Evolutionary conservation across 2,113 vertebrate species (phyloP).

Genomic region (Antechinus stuartii): DNA sequence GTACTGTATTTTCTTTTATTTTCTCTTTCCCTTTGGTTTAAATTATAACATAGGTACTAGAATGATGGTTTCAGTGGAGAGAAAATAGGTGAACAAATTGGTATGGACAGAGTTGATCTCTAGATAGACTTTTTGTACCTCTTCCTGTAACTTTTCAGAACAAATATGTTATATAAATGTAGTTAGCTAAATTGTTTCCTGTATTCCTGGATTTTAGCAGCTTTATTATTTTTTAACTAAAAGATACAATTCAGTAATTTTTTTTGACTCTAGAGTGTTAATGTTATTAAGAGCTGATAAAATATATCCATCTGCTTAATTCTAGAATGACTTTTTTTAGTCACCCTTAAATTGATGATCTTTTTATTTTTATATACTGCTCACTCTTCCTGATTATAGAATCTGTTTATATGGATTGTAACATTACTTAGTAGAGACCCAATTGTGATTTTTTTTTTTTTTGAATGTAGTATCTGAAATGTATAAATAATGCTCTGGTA

Average conservation of each 20-base stretch:
- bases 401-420: not conserved
- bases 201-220: not conserved
- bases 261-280: not conserved
- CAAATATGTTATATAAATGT: not conserved
- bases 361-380: slow-evolving; percentile 33
- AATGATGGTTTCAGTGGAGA: not conserved
- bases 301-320: not conserved
- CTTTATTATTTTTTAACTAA: not conserved
- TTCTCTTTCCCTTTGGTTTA: not conserved
- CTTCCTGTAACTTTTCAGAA: not conserved
- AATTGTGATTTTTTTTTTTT: not conserved
- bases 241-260: slow-evolving; percentile 25
- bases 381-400: not conserved
- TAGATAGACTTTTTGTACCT: not conserved
- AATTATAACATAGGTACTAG: not conserved
- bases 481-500: not conserved
- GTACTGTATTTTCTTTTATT: not conserved
- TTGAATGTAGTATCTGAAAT: slow-evolving; percentile 28
- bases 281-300: not conserved
- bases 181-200: not conserved
- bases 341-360: not conserved
- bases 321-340: slow-evolving; percentile 38
- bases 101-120: not conserved
- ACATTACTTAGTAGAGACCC: slow-evolving; percentile 9
- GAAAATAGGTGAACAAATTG: not conserved